Evolutionary conservation across 2,113 vertebrate genomes (phyloP).

Genomic region (Prinia subflava): DNA sequence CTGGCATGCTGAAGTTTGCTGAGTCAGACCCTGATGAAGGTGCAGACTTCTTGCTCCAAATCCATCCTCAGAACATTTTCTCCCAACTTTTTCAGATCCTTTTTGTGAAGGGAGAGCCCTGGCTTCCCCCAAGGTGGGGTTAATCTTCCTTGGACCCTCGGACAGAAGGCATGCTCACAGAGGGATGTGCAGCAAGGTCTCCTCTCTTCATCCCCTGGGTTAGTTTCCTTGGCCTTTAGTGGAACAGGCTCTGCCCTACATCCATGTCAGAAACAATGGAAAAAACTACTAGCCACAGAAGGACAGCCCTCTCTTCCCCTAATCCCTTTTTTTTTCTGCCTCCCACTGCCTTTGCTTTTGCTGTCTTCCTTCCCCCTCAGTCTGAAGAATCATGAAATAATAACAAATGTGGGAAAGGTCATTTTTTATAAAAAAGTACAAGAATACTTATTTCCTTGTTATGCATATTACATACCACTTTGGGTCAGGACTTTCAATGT

Average conservation of each 20-base stretch:
- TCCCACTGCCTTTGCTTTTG: not conserved
- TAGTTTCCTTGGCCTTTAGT: not conserved
- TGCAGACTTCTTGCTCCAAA: not conserved
- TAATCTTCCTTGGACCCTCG: rapidly evolving
- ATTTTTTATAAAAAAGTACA: not conserved
- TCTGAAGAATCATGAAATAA: not conserved
- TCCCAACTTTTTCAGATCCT: not conserved
- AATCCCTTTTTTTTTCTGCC: not conserved
- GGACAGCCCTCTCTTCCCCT: not conserved
- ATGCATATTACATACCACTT: not conserved
- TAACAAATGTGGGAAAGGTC: not conserved
- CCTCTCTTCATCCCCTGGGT: not conserved
- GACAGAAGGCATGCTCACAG: not conserved
- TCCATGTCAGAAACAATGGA: not conserved
- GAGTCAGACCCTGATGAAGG: not conserved
- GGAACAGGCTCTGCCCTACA: not conserved
- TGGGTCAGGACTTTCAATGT: not conserved
- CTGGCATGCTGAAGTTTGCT: not conserved
- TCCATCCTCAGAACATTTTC: not conserved
- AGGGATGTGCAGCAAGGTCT: not conserved
- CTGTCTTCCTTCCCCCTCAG: not conserved
- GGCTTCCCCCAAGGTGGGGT: rapidly evolving
- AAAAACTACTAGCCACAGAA: not conserved
- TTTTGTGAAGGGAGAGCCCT: not conserved
- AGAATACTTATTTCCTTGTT: not conserved